A percentile compares a stretch with the other conserved stretches of the same genome.
These are phyloP conservation scores for Leptopterna dolabrata DNA, from an alignment of 2,888 invertebrate genomes.

Conservation along the genomic window DNA sequence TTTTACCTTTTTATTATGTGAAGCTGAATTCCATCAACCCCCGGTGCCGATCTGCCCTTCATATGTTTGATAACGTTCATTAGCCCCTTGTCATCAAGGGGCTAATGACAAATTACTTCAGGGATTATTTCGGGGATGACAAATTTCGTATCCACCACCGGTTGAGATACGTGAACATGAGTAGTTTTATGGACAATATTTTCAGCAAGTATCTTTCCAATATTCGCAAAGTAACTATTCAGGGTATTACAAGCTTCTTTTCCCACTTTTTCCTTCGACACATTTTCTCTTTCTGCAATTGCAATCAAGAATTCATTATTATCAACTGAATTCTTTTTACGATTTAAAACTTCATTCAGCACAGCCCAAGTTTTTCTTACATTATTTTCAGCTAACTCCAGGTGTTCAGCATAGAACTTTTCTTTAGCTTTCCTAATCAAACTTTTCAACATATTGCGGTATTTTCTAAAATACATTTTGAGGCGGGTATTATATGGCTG, in stretches of 20 bases:
- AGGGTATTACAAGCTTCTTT: no score
- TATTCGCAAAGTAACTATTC: neutral
- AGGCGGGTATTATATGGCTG: neutral
- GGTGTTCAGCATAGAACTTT: neutral
- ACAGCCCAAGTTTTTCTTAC: neutral
- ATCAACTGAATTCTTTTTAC: neutral
- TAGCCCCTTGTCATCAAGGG: neutral
- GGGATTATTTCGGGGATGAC: neutral
- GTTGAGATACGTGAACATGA: neutral
- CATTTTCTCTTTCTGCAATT: neutral
- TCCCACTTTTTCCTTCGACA: neutral
- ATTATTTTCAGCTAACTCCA: neutral
- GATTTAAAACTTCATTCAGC: neutral
- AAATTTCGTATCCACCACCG: neutral
- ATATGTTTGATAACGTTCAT: neutral
- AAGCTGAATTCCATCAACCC: neutral
- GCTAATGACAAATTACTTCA: no score
- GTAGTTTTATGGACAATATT: neutral
- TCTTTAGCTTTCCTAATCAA: neutral
- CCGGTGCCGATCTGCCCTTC: constrained; percentile 8
- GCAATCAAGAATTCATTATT: neutral
- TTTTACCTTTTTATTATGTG: neutral
- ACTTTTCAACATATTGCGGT: neutral
- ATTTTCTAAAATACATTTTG: neutral
- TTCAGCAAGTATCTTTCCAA: neutral